phyloP scores from a whole-genome alignment of 2,113 vertebrate genomes.

The Lonchura striata region DNA sequence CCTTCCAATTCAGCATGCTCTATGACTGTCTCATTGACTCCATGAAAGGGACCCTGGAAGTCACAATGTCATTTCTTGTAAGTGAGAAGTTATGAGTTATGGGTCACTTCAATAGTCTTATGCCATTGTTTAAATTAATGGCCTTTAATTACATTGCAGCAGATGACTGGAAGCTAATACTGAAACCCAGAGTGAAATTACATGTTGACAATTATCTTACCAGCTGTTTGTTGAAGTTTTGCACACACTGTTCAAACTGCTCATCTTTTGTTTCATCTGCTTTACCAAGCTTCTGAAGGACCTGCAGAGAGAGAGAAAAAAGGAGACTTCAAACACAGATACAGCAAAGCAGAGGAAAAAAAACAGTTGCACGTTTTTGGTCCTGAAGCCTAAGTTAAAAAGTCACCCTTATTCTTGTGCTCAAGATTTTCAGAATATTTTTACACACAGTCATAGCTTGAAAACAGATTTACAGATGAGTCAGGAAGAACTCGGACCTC shows the following conservation, averaged over 20 bases:
- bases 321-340: background rate
- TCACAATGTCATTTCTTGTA: background rate
- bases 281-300: constrained; percentile 97
- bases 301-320: constrained; percentile 70
- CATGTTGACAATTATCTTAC: constrained; percentile 66
- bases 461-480: background rate
- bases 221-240: constrained; percentile 98
- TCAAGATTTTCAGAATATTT: background rate
- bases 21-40: background rate
- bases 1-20: background rate
- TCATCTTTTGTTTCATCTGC: constrained; percentile 97
- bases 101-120: background rate
- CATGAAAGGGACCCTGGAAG: background rate
- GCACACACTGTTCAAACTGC: constrained; percentile 94
- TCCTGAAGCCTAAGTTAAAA: background rate
- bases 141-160: background rate
- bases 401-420: background rate
- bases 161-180: background rate
- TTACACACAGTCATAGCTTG: background rate
- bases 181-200: background rate
- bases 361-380: background rate
- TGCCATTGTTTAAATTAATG: background rate
- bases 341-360: background rate
- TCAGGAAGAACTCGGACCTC: background rate
- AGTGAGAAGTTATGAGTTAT: background rate